Base-by-base conservation (phyloP, 1,140 invertebrate species). In the Bombus impatiens region DNA sequence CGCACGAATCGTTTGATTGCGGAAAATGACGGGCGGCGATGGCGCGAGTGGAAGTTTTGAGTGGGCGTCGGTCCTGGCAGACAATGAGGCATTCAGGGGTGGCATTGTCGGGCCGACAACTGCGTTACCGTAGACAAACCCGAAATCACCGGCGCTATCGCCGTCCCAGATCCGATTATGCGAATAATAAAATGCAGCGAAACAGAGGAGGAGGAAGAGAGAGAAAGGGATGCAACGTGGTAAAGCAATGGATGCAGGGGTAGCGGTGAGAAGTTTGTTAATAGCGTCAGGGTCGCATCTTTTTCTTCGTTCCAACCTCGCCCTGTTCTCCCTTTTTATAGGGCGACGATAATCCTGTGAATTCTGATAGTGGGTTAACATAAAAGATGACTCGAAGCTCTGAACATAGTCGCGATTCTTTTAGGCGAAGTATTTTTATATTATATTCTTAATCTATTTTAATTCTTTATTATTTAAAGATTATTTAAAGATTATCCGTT, bases 61-160 rank as follows among this genome's bases (percentile, higher is more conserved):
- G 93, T 93, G 88, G 92, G 91, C 92, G 90, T 92, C 91, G 91
- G 90, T 93, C 89, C 91, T 76, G 88, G 76, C 91, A 91, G 92
- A 94, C 94, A 94, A 94, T 94, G 91, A 94, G 90, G 92, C 92
- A 94, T 94, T 94, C 93, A 94, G 65, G 82, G 62, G 74, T 74
- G 87, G 86, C 92, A 94, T 94, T 94, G 92, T 93, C 83, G 59
- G 89, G 87, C 87, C 89, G 92, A 93, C 91, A 94, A 94, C 93
- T 93, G 89, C 91, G 92, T 94, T 94, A 94, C 87, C 91, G 91
- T 93, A 94, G 94, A 94, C 94, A 94, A 94, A 94, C 92, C 93
- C 92, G 90, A 94, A 94, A 94, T 94, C 93, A 94, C 92, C 92
- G 92, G 87, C 87, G 91, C 92, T 92, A 94, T 93, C 92, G 89